phyloP scores from a whole-genome alignment of 2,888 invertebrate genomes.

The Ophonus ardosiacus region DNA sequence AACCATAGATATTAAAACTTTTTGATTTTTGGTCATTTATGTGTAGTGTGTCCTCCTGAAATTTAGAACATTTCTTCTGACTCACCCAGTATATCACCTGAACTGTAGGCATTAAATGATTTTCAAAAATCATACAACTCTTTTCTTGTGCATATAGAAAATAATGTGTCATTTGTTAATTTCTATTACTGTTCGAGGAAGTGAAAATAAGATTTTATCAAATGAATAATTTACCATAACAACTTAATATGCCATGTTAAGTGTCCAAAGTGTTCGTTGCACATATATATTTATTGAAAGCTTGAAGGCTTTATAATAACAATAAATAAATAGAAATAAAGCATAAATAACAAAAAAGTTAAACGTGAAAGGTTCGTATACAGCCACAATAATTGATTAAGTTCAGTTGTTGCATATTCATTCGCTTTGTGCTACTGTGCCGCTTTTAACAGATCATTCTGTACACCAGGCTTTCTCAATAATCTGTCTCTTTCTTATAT shows the following conservation, averaged over 20 bases:
- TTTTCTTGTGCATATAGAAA: too few species aligned
- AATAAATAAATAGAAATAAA: slow-evolving; percentile 29
- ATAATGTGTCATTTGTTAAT: background rate
- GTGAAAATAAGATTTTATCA: background rate
- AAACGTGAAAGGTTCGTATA: slow-evolving; percentile 29
- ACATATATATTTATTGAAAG: slow-evolving; percentile 11
- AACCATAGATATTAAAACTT: too few species aligned
- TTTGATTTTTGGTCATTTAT: too few species aligned
- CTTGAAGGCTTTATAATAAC: slow-evolving; percentile 21
- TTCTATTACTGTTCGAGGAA: background rate
- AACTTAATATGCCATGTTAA: slow-evolving; percentile 14
- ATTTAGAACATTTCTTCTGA: too few species aligned
- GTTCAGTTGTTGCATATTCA: slow-evolving; percentile 45
- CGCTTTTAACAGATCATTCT: slow-evolving; percentile 53
- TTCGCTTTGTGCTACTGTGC: slow-evolving; percentile 46
- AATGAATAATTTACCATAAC: background rate
- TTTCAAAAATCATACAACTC: too few species aligned
- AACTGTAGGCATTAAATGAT: too few species aligned
- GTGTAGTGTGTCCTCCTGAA: too few species aligned
- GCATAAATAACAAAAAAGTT: slow-evolving; percentile 9
- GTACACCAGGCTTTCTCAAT: slow-evolving; percentile 8
- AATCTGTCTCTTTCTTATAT: background rate
- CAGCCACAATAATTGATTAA: slow-evolving; percentile 44
- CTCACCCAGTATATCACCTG: too few species aligned
- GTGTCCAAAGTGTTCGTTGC: background rate